These are phyloP conservation scores for Platyura marginata DNA, from an alignment of 1,140 invertebrate genomes.

Conservation along the genomic window DNA sequence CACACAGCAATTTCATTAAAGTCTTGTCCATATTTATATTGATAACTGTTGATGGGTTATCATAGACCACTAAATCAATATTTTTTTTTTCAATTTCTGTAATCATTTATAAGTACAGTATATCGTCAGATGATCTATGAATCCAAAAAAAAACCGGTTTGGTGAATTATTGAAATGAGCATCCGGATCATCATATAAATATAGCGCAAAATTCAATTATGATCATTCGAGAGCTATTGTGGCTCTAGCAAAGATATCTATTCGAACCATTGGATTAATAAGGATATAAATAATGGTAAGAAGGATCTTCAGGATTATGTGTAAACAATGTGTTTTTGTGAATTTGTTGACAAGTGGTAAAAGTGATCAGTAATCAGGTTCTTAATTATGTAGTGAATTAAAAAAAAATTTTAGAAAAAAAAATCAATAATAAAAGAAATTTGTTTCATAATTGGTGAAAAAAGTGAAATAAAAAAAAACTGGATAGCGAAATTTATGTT, in stretches of 20 bases:
- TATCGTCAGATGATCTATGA: too few species aligned
- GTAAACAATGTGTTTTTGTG: too few species aligned
- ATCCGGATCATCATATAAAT: not conserved
- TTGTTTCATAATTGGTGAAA: not conserved
- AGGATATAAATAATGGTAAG: not conserved
- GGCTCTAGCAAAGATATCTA: not conserved
- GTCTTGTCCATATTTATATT: too few species aligned
- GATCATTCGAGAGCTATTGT: not conserved
- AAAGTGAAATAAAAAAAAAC: too few species aligned
- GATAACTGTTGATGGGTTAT: too few species aligned
- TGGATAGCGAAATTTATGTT: not conserved
- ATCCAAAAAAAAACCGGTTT: not conserved
- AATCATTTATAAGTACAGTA: too few species aligned
- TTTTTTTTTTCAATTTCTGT: too few species aligned
- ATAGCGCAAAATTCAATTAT: not conserved
- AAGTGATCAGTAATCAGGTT: not conserved
- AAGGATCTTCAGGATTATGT: too few species aligned
- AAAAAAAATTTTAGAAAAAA: not conserved
- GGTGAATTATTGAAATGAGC: not conserved
- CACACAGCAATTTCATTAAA: too few species aligned
- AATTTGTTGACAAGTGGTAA: not conserved
- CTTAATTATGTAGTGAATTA: not conserved
- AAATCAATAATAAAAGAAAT: too few species aligned
- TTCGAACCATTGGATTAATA: not conserved
- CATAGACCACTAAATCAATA: too few species aligned